phyloP scores from a whole-genome alignment of 37 sponge, comb jelly and placozoan genomes.

The Beroe ovata region DNA sequence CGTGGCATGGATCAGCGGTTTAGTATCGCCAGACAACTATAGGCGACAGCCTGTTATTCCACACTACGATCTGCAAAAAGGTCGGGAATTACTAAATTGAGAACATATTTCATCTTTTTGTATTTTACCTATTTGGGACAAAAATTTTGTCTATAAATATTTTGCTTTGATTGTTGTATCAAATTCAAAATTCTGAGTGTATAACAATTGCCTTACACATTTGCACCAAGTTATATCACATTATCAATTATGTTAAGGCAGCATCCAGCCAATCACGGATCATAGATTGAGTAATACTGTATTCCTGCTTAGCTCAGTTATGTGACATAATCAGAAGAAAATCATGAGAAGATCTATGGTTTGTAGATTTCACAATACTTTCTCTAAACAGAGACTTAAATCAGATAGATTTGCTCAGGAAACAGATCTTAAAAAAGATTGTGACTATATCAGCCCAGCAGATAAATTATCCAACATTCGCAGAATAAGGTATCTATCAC shows the following conservation, averaged over 20 bases:
- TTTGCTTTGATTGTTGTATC: background rate
- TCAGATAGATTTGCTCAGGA: background rate
- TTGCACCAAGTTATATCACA: too few relatives aligned
- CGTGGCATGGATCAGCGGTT: too few relatives aligned
- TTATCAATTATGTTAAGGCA: too few relatives aligned
- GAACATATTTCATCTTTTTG: too few relatives aligned
- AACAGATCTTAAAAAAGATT: slow-evolving; percentile 24
- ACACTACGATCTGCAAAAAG: too few relatives aligned
- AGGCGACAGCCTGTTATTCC: too few relatives aligned
- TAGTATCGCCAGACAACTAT: too few relatives aligned
- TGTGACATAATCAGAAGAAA: background rate
- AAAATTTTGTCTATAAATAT: background rate
- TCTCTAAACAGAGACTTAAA: background rate
- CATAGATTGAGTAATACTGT: background rate
- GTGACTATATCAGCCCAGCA: slow-evolving; percentile 66
- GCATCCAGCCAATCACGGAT: too few relatives aligned
- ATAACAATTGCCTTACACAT: too few relatives aligned
- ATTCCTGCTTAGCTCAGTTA: background rate
- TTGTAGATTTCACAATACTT: background rate
- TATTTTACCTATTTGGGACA: too few relatives aligned
- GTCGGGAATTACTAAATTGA: too few relatives aligned
- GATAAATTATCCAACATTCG: slow-evolving; percentile 25
- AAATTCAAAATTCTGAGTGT: too few relatives aligned
- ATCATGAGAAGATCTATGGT: background rate
- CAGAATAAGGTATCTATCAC: slow-evolving; percentile 11